Base-by-base conservation (phyloP, 64 coral and sea anemone genomes). In the Actinia equina region DNA sequence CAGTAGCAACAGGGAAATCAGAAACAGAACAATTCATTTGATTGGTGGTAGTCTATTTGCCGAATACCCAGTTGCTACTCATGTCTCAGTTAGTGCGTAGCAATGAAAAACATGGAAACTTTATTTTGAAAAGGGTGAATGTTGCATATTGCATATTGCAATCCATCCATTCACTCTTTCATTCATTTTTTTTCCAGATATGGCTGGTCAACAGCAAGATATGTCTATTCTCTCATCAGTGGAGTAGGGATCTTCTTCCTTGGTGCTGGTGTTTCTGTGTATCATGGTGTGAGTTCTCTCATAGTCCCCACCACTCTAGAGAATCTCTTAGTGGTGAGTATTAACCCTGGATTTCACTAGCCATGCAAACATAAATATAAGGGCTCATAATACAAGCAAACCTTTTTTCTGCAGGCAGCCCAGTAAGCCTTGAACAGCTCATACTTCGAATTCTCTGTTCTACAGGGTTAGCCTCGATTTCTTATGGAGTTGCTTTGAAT, bases 231-330 rank as follows among this genome's bases (percentile, higher is more conserved):
- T 61, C 93, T 99, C 30, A 99, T 99, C 80, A 99, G 97, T 89
- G 97, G 97, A 37, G 97, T 99, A 42, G 97, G 97, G 17, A 99
- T 99, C 55, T 99, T 99, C 37, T 99, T 99, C 77, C 97, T 99
- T 91, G 97, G 97, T 83, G 93, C 97, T 93, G 97, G 97, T 82
- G 91, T 99, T 0, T 93, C 97, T 62, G 86, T 99, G 17, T 99
- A 99, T 83, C 97, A 99, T 89, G 97, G 97, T 57, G 44, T 99
- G 42, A 69, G 88, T 58, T 84, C 90, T 22, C 83, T 99, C 12
- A 64, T 99, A 20, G 86, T 83, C 53, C 93, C 93, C 5, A 69
- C 97, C 41, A 84, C 90, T 6, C 74, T 99, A 11, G 97, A 95
- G 30, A 95, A 95, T 84, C 89, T 99, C 71, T 86, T 87, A 15